phyloP scores from a whole-genome alignment of 2,888 invertebrate genomes.

The Folsomia manolachei region DNA sequence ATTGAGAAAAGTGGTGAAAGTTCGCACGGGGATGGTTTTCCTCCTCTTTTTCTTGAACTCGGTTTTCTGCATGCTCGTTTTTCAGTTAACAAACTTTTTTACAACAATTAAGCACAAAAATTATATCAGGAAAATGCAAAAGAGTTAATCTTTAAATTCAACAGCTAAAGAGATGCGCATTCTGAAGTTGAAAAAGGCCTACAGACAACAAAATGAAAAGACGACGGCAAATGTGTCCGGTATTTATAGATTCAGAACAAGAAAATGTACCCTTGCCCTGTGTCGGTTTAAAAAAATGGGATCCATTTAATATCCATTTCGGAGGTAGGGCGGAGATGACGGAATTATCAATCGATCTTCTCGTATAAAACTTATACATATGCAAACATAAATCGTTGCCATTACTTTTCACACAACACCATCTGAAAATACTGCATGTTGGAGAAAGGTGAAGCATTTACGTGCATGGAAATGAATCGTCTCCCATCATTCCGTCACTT shows the following conservation, averaged over 20 bases:
- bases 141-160: too few relatives aligned
- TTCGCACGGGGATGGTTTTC: not conserved
- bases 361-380: too few relatives aligned
- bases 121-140: not conserved
- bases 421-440: too few relatives aligned
- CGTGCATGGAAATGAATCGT: too few relatives aligned
- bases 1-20: conserved; percentile 11
- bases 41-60: conserved; percentile 1
- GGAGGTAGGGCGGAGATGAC: conserved; percentile 1
- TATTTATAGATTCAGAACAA: conserved; percentile 11
- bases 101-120: too few relatives aligned
- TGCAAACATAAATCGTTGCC: not conserved
- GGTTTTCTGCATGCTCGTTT: not conserved
- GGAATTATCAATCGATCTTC: conserved; percentile 6
- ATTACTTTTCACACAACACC: too few relatives aligned
- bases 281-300: conserved; percentile 17
- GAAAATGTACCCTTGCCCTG: not conserved
- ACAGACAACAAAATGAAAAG: conserved; percentile 5
- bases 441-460: too few relatives aligned
- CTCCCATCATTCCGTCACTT: too few relatives aligned
- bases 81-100: too few relatives aligned
- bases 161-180: too few relatives aligned
- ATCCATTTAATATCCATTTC: conserved; percentile 22
- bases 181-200: too few relatives aligned
- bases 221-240: not conserved